Base-by-base conservation (phyloP, 1,140 invertebrate genomes). In the Stegodyphus dumicola region DNA sequence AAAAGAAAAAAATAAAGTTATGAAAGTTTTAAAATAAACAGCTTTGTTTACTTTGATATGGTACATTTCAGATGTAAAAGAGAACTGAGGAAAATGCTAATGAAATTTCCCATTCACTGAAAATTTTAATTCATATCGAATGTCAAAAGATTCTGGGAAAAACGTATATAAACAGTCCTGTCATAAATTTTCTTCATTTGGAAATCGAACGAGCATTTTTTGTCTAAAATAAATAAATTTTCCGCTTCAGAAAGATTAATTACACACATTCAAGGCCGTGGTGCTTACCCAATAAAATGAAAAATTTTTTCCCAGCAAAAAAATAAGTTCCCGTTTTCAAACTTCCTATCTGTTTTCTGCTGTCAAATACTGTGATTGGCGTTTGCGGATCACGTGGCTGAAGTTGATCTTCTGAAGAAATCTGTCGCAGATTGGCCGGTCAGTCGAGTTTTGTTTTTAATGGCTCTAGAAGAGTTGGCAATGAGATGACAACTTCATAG, bases 391-490 rank as follows among this genome's bases (percentile, higher is more conserved):
- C 78, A 81, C 78, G 78, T 81, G 78, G 56, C 33, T 64, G 18
- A 11, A 5, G 11, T 18, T 15, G 56, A 66, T 48, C 48, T n/a
- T 60, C 48, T 13, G 7, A 64, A 11, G 54, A 81, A 73, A 81
- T 48, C 77, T 70, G 69, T 73, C 33, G 18, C 52, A 67, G 48
- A 73, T 73, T n/a, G 69, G 67, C 78, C 69, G 78, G 78, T 81
- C 78, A 81, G 78, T 81, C 78, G 48, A 81, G 78, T 81, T 81
- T 74, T 81, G 52, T 60, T 81, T 73, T 81, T 33, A 60, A 60
- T 60, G 56, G 0, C 15, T 5, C 2, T 2, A 60, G 56, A 11
- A 11, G 56, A 60, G 56, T 33, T 33, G 33, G 33, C 33, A 33
- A 33, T 33, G 33, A 33, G 33, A 33, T 33, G 33, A 33, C 33